Evolutionary conservation across 2,113 vertebrate species (phyloP).

Genomic region (Athene cunicularia): DNA sequence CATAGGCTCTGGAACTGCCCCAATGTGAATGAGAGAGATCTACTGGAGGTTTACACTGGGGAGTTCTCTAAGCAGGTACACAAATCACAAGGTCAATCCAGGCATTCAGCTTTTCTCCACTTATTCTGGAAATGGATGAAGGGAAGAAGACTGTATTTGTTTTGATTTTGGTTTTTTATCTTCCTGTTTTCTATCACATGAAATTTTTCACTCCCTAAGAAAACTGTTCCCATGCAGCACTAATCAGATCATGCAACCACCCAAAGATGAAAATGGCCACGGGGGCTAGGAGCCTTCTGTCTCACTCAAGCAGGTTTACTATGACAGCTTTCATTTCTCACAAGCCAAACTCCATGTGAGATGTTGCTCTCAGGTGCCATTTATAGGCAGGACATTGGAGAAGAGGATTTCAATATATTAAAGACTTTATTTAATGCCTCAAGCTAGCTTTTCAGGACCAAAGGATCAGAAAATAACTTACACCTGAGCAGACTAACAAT

Average conservation of each 20-base stretch:
- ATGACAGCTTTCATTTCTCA: neutral
- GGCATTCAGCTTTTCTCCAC: neutral
- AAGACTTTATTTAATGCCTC: constrained; percentile 8
- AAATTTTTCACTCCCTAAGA: neutral
- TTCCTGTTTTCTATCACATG: neutral
- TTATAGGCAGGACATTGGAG: neutral
- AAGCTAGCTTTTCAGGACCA: neutral
- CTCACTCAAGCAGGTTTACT: neutral
- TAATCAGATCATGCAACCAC: neutral
- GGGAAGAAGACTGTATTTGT: neutral
- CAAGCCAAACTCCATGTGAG: neutral
- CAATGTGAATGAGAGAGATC: neutral
- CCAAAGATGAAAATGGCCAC: neutral
- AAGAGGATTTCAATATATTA: neutral
- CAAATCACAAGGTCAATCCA: neutral
- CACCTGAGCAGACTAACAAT: neutral
- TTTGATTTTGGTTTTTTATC: neutral
- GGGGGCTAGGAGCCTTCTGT: neutral
- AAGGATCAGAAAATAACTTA: constrained; percentile 9
- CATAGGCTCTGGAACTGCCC: neutral
- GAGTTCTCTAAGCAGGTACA: neutral
- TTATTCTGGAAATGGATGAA: neutral
- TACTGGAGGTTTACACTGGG: neutral
- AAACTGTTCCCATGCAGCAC: neutral
- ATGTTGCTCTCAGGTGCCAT: neutral